Evolutionary conservation across 2,888 invertebrate genomes (phyloP).

Genomic region (Phymatocera aterrima): DNA sequence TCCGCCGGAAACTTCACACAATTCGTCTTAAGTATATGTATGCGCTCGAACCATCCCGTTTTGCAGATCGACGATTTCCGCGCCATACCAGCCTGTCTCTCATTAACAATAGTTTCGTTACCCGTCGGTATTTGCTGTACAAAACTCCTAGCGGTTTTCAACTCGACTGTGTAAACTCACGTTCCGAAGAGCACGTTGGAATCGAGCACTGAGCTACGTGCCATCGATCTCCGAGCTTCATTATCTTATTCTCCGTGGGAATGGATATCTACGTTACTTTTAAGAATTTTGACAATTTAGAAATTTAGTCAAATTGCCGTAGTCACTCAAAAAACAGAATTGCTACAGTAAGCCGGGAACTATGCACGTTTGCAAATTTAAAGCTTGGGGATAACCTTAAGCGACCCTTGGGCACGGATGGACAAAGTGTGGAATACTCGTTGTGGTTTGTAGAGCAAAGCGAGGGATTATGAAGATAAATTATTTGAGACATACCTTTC

Average conservation of each 20-base stretch:
- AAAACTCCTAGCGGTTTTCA: conserved; percentile 13
- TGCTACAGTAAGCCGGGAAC: not conserved
- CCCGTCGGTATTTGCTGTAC: conserved; percentile 14
- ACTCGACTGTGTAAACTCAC: not conserved
- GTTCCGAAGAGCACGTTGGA: not conserved
- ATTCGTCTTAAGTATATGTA: not conserved
- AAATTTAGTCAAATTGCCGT: not conserved
- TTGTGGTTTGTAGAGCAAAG: conserved; percentile 6
- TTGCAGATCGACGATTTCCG: conserved; percentile 27
- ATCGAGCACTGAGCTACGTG: not conserved
- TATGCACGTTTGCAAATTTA: not conserved
- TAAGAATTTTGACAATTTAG: too few species aligned
- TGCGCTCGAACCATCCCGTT: not conserved
- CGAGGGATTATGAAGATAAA: conserved; percentile 26
- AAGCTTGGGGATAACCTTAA: not conserved
- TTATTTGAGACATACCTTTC: conserved; percentile 87
- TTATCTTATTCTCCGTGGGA: not conserved
- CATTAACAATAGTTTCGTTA: conserved; percentile 34
- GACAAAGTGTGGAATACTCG: conserved; percentile 24
- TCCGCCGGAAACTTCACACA: conserved; percentile 6
- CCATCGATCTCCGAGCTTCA: not conserved
- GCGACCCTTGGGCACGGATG: conserved; percentile 40
- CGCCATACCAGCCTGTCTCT: conserved; percentile 8
- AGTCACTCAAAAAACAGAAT: not conserved
- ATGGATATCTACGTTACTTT: not conserved